phyloP scores from a whole-genome alignment of 2,113 vertebrate species.

The Rattus norvegicus region GRCr8 NC_086019.1:207014001-207014500 shows the following conservation, averaged over 20 bases:
- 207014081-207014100: background rate
- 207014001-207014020: too few relatives aligned
- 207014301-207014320: rapidly evolving
- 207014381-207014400: rapidly evolving
- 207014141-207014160: rapidly evolving
- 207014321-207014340: rapidly evolving
- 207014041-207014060: rapidly evolving
- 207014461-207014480: rapidly evolving
- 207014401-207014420: background rate
- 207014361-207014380: background rate
- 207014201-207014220: background rate
- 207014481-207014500: background rate
- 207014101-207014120: too few relatives aligned
- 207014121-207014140: background rate
- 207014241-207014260: rapidly evolving
- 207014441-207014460: rapidly evolving
- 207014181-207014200: background rate
- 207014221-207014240: background rate
- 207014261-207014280: rapidly evolving
- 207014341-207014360: rapidly evolving
- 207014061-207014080: rapidly evolving
- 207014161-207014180: rapidly evolving
- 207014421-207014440: too few relatives aligned
- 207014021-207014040: background rate
- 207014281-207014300: background rate